A percentile compares a stretch with the other conserved stretches of the same genome.
These are phyloP conservation scores for Lasioglossum albipes DNA, from an alignment of 1,140 invertebrate genomes.

Conservation along the genomic window DNA sequence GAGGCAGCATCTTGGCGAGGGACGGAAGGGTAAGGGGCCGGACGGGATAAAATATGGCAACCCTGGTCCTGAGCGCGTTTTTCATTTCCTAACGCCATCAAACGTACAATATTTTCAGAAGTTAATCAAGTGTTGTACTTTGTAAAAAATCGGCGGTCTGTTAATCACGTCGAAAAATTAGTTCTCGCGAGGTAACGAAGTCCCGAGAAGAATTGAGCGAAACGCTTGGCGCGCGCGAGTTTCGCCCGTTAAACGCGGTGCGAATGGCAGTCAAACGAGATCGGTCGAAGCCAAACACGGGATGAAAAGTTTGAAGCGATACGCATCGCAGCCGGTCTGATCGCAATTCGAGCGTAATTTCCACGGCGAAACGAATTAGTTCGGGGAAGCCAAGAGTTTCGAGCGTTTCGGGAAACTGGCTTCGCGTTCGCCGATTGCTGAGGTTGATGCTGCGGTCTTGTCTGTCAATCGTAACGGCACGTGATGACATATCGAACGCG, in stretches of 20 bases:
- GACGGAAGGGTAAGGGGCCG: no score
- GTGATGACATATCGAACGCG: slow-evolving; percentile 38
- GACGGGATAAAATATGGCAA: no score
- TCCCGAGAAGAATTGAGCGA: background rate
- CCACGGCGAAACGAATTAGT: slow-evolving; percentile 49
- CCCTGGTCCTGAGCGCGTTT: background rate
- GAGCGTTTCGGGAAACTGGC: slow-evolving; percentile 22
- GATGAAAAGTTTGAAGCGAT: background rate
- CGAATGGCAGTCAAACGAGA: background rate
- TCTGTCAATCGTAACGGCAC: slow-evolving; percentile 54
- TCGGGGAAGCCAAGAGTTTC: background rate
- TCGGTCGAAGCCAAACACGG: background rate
- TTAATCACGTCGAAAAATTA: no score
- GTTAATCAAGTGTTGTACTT: no score
- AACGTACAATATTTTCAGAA: no score
- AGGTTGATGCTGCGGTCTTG: slow-evolving; percentile 50
- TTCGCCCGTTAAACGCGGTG: background rate
- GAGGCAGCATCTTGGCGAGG: no score
- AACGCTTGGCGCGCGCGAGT: background rate
- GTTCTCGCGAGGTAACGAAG: no score
- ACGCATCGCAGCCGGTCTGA: background rate
- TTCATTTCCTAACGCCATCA: no score
- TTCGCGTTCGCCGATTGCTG: slow-evolving; percentile 61
- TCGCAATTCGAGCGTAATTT: slow-evolving; percentile 36
- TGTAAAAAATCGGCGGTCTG: no score